Base-by-base conservation (phyloP, 2,797 vertebrate species). In the Phrynocephalus forsythii region DNA sequence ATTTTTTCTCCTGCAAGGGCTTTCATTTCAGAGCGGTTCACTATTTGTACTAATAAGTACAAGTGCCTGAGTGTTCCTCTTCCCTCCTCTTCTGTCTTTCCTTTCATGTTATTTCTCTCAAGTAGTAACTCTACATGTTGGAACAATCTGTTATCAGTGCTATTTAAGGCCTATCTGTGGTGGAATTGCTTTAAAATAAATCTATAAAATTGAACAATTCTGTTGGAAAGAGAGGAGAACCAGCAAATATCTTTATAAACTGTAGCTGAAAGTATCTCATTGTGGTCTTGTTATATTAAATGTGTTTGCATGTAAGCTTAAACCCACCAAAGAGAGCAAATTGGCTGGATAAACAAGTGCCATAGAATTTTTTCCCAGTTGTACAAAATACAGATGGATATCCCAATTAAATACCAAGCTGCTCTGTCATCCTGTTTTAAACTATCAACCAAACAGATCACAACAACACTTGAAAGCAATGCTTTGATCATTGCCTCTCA, bases 401-500 rank as follows among this genome's bases (percentile, higher is more conserved):
- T 80, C 78, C 67, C 78, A 80, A 79, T 86, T 72, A 86, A 71
- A 71, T 38, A 72, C 30, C 67, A 63, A 16, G 16, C 16, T 60
- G 50, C 44, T 60, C 44, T 60, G 69, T 60, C 33, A 22, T 52
- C 33, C 68, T 80, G 50, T 30, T 80, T 86, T 60, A 86, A 44
- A 63, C 85, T n/a, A 72, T 72, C 68, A 44, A 44, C 78, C 50
- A 60, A 73, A 38, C 26, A 60, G 26, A 72, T 80, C 78, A 86
- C 10, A 72, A 52, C 50, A 80, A 63, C 68, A 63, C 68, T 67
- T 86, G 50, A 80, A 80, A 68, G 11, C 13, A 22, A 24, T 38
- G n/a, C 85, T 86, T 80, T 80, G 85, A 86, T 86, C n/a, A 71
- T 5, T 6, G 68, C 15, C 77, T 72, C 50, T 72, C 77, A 86